These are phyloP conservation scores for Sylvilagus floridanus DNA, from an alignment of 2,797 vertebrate species.

Conservation along the genomic window DNA sequence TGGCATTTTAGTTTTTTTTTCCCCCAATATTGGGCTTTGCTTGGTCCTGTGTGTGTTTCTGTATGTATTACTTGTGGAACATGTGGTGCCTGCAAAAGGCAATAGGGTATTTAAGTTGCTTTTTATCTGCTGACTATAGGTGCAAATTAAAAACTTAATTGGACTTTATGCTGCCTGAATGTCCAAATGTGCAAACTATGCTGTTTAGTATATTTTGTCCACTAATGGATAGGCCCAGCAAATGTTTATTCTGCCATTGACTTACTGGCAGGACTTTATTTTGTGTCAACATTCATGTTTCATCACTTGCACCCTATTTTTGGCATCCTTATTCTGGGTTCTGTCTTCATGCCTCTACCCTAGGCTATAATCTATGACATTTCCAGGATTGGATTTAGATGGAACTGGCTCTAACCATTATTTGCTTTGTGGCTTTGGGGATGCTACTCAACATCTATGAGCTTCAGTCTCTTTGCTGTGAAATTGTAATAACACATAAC, in stretches of 20 bases:
- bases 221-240: not conserved
- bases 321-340: not conserved
- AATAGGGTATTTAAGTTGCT: not conserved
- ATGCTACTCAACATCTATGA: not conserved
- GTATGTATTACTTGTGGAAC: not conserved
- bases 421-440: not conserved
- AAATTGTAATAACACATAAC: not conserved
- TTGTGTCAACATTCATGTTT: not conserved
- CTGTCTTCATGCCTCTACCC: not conserved
- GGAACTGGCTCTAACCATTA: not conserved
- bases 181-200: not conserved
- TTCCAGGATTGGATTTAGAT: not conserved
- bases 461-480: not conserved
- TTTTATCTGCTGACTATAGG: not conserved
- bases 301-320: not conserved
- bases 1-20: conserved; percentile 5
- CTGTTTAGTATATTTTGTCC: not conserved
- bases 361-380: not conserved
- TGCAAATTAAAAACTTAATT: not conserved
- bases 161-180: not conserved
- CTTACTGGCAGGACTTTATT: not conserved
- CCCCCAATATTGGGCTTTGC: not conserved
- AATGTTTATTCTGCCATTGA: not conserved
- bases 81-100: not conserved
- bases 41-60: not conserved